phyloP scores from a whole-genome alignment of 2,888 invertebrate species.

The Netelia melanura region DNA sequence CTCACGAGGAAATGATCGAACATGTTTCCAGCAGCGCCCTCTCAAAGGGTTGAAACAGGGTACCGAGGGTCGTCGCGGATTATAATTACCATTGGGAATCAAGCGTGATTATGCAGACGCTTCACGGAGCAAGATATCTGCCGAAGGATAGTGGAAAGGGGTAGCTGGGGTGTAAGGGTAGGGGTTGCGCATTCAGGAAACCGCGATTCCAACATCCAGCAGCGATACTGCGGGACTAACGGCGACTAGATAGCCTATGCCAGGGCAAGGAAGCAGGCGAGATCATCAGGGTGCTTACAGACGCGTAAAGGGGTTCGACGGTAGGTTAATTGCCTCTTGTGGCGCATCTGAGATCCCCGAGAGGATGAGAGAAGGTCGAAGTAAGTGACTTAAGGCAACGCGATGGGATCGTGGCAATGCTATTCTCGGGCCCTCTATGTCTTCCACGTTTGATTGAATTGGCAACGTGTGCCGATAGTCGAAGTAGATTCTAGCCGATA shows the following conservation, averaged over 20 bases:
- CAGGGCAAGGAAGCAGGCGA: slow-evolving; percentile 64
- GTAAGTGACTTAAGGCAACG: slow-evolving; percentile 50
- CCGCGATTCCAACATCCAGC: slow-evolving; percentile 58
- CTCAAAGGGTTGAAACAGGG: slow-evolving; percentile 52
- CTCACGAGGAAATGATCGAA: slow-evolving; percentile 54
- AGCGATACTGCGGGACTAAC: slow-evolving; percentile 56
- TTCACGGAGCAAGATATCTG: slow-evolving; percentile 74
- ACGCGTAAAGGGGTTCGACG: slow-evolving; percentile 77
- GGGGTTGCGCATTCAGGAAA: slow-evolving; percentile 54
- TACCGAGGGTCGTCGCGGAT: slow-evolving; percentile 79
- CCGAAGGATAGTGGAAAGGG: slow-evolving; percentile 33
- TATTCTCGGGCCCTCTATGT: slow-evolving; percentile 31
- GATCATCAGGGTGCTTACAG: slow-evolving; percentile 62
- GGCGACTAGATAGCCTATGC: slow-evolving; percentile 45
- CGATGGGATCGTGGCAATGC: slow-evolving; percentile 53
- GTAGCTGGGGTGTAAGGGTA: slow-evolving; percentile 21
- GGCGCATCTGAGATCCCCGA: slow-evolving; percentile 77
- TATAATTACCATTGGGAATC: slow-evolving; percentile 84
- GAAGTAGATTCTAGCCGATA: slow-evolving; percentile 11
- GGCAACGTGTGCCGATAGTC: slow-evolving; percentile 50
- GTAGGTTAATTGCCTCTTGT: slow-evolving; percentile 84
- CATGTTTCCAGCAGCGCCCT: not conserved
- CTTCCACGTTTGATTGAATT: slow-evolving; percentile 41
- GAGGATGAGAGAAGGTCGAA: slow-evolving; percentile 67
- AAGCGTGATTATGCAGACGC: slow-evolving; percentile 83